phyloP scores from a whole-genome alignment of 2,888 invertebrate species.

The Hirtodrosophila confusa region DNA sequence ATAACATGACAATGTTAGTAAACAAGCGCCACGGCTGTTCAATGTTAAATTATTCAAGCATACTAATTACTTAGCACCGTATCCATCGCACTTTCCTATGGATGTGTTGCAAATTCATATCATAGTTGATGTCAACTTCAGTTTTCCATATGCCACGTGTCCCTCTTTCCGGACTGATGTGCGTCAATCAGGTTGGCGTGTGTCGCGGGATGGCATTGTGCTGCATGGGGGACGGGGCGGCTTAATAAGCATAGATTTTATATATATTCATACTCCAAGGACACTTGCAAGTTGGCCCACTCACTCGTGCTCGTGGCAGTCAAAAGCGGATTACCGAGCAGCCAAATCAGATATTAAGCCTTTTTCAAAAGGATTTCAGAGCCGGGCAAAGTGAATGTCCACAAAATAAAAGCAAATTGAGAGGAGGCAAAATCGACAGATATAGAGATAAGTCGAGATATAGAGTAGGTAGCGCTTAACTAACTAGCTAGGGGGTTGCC shows the following conservation, averaged over 20 bases:
- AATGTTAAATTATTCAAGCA: neutral
- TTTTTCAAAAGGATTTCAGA: slow-evolving; percentile 66
- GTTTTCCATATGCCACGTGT: neutral
- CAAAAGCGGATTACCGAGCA: slow-evolving; percentile 67
- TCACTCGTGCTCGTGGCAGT: slow-evolving; percentile 6
- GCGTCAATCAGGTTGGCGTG: slow-evolving; percentile 28
- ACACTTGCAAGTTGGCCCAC: slow-evolving; percentile 7
- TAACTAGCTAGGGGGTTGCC: slow-evolving; percentile 7
- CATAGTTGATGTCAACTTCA: slow-evolving; percentile 34
- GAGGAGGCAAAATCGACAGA: neutral
- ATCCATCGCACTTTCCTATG: neutral
- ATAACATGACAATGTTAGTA: neutral
- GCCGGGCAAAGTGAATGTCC: slow-evolving; percentile 40
- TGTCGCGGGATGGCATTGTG: neutral
- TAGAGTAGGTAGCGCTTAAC: neutral
- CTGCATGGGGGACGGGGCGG: neutral
- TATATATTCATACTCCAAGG: slow-evolving; percentile 26
- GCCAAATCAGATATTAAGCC: slow-evolving; percentile 68
- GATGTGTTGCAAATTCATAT: slow-evolving; percentile 7
- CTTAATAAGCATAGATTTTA: slow-evolving; percentile 48
- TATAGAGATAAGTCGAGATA: neutral
- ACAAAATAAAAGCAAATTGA: slow-evolving; percentile 25
- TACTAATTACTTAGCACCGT: too few relatives aligned
- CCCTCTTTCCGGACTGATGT: too few relatives aligned
- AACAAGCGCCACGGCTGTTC: neutral